Evolutionary conservation across 2,797 vertebrate species (phyloP).

Genomic region (Anguilla anguilla): DNA sequence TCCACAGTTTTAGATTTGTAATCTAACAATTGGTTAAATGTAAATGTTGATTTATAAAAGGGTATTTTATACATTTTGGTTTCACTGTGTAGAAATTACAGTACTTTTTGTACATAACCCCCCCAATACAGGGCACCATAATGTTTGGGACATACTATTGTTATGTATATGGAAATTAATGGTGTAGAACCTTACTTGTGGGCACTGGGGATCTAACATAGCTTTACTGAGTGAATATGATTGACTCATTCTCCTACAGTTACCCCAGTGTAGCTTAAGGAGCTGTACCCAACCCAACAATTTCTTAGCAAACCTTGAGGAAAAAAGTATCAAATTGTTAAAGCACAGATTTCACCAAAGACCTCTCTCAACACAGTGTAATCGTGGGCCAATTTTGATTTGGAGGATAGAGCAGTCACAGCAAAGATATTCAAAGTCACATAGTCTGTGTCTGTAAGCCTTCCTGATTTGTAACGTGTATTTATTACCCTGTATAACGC

Average conservation of each 20-base stretch:
- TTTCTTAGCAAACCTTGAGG: background rate
- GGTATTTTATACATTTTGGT: too few species aligned
- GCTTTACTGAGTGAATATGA: background rate
- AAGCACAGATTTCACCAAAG: background rate
- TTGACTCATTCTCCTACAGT: background rate
- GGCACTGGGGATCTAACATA: too few species aligned
- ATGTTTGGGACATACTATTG: too few species aligned
- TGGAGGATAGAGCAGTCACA: conserved; percentile 15
- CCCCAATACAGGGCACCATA: too few species aligned
- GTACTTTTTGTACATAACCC: too few species aligned
- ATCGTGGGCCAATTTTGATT: conserved; percentile 12
- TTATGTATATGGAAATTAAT: too few species aligned
- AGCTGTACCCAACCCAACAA: background rate
- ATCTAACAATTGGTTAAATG: too few species aligned
- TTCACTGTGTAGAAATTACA: too few species aligned
- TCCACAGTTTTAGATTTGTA: too few species aligned
- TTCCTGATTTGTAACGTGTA: conserved; percentile 42
- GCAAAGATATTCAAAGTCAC: background rate
- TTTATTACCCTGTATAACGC: conserved; percentile 9
- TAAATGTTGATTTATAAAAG: too few species aligned
- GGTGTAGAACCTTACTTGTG: too few species aligned
- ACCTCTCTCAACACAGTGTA: conserved; percentile 19
- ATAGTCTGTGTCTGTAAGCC: conserved; percentile 30
- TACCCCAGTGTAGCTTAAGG: background rate
- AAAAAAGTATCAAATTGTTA: conserved; percentile 7